phyloP scores from a whole-genome alignment of 2,888 invertebrate genomes.

The Strigamia transsilvanica region DNA sequence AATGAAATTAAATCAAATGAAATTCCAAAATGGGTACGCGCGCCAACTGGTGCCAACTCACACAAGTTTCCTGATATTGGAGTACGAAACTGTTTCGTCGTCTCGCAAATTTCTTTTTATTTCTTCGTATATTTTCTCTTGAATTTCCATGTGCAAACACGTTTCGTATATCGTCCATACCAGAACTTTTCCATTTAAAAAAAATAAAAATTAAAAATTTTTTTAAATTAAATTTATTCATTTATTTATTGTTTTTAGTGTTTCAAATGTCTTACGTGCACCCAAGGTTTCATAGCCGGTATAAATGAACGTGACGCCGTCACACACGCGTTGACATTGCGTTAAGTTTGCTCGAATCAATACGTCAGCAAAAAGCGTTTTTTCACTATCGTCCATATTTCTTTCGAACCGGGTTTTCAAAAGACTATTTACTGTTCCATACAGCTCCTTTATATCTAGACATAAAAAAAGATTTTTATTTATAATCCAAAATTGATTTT shows the following conservation, averaged over 20 bases:
- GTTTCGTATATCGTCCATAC: neutral
- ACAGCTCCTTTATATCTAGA: neutral
- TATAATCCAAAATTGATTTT: neutral
- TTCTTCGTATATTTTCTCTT: neutral
- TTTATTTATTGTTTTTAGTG: neutral
- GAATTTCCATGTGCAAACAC: neutral
- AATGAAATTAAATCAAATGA: neutral
- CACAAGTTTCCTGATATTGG: neutral
- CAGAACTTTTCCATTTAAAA: neutral
- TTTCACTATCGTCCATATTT: neutral
- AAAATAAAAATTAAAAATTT: neutral
- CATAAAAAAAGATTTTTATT: no score
- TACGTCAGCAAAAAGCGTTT: neutral
- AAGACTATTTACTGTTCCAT: neutral
- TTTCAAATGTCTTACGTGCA: neutral
- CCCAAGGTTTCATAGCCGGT: slow-evolving; percentile 5
- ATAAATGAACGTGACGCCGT: neutral
- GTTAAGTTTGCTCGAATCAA: neutral
- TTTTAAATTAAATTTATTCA: neutral
- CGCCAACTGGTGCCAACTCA: neutral
- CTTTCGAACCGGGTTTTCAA: no score
- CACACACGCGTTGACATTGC: neutral
- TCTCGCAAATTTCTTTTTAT: neutral
- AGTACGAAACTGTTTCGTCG: neutral
- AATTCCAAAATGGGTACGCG: neutral